Evolutionary conservation across 2,797 vertebrate species (phyloP).

Genomic region (Fistularia commersonii): DNA sequence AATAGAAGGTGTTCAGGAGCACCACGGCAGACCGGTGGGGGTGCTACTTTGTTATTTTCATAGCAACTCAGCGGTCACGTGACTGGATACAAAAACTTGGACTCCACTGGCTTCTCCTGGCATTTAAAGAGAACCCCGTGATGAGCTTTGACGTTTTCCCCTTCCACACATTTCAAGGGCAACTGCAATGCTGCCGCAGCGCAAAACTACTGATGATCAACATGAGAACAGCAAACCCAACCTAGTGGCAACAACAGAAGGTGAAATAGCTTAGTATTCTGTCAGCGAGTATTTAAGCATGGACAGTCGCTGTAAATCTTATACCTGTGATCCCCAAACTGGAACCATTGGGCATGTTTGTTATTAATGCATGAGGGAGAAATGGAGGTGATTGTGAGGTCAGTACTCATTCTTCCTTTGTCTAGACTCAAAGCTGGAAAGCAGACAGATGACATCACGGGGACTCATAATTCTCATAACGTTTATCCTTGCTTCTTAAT

Average conservation of each 20-base stretch:
- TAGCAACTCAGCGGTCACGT: constrained; percentile 9
- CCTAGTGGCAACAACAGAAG: background rate
- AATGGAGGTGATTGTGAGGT: constrained; percentile 46
- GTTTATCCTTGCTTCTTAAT: constrained; percentile 29
- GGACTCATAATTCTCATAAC: constrained; percentile 28
- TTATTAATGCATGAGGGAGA: constrained; percentile 28
- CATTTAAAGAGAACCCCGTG: constrained; percentile 2
- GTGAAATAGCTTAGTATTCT: no score
- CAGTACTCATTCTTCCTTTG: constrained; percentile 29
- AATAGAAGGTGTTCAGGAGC: constrained; percentile 31
- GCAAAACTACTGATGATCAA: constrained; percentile 18
- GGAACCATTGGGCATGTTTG: constrained; percentile 30
- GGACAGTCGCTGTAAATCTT: constrained; percentile 16
- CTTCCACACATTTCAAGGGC: constrained; percentile 40
- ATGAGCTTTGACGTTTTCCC: constrained; percentile 14
- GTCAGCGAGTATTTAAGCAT: no score
- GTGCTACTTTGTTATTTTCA: constrained; percentile 14
- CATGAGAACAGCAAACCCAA: constrained; percentile 13
- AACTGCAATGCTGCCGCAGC: constrained; percentile 14
- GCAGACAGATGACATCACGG: constrained; percentile 49
- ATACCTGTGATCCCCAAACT: constrained; percentile 25
- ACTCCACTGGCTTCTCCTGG: constrained; percentile 3
- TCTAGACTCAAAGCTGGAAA: constrained; percentile 49
- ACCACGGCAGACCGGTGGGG: constrained; percentile 20
- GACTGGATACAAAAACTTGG: constrained; percentile 22